Evolutionary conservation across 1,140 invertebrate genomes (phyloP), one percentile per base, ranked within the genome.

Genomic region (Danaus melanippus): DNA sequence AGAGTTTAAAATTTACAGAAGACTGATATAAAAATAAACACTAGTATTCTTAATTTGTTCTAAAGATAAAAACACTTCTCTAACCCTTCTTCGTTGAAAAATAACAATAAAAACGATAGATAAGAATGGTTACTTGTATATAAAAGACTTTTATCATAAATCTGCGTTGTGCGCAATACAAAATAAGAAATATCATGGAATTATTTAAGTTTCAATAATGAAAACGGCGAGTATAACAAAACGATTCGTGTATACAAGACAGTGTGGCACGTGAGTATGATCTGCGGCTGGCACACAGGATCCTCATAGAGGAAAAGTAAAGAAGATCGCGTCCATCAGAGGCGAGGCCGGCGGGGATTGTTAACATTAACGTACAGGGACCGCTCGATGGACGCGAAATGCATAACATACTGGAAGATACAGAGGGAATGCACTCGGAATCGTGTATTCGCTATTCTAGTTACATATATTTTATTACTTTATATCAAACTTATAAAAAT

Each of bases 401-500:
- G 69, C 70, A 72, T 56, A 73, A 74, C 56, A 5, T 32, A 32
- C 2, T 72, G 77, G 79, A 83, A 79, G 75, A 79, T 68, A 67
- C 53, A 64, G 66, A 63, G 66, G 79, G 79, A 83, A 83, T 83
- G 79, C 77, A 76, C 71, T 61, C 67, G 57, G 58, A 67, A 56
- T 74, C 60, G 56, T 60, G 63, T 70, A 71, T 32, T 32, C 21
- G 6, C 21, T 32, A 32, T 32, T 7, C 21, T 32, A 21, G 17
- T 21, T 21, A 21, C 5, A 21, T 21, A 21, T 21, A 21, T 21
- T 21, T 21, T 21, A 32, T 32, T 32, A 32, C 21, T 61, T 42
- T 56, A 68, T 71, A 72, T 76, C 67, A 68, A 82, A 78, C 75
- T 78, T 79, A 79, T 70, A 79, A 78, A 66, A 78, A 73, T 70